These are phyloP conservation scores for Mechanitis messenoides DNA, from an alignment of 2,888 invertebrate species.

Conservation along the genomic window DNA sequence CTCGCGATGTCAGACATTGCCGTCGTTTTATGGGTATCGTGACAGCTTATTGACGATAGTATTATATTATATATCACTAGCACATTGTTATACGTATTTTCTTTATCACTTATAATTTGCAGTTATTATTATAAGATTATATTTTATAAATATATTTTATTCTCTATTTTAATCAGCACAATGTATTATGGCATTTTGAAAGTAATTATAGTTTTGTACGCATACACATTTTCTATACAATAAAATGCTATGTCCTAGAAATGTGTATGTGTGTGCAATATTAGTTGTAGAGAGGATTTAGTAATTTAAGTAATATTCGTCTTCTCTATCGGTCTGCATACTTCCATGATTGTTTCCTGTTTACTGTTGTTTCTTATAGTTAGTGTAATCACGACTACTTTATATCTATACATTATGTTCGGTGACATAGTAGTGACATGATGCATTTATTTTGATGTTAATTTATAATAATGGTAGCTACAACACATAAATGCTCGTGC, in stretches of 20 bases:
- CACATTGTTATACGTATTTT: constrained; percentile 56
- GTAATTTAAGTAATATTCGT: constrained; percentile 53
- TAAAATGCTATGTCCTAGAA: constrained; percentile 58
- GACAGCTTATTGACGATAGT: constrained; percentile 30
- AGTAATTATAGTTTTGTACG: constrained; percentile 68
- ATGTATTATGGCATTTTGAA: constrained; percentile 70
- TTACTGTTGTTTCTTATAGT: constrained; percentile 59
- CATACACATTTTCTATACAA: constrained; percentile 68
- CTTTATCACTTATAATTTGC: constrained; percentile 64
- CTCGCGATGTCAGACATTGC: constrained; percentile 67
- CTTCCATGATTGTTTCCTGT: constrained; percentile 65
- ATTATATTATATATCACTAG: constrained; percentile 44
- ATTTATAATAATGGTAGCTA: constrained; percentile 74
- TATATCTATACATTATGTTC: constrained; percentile 54
- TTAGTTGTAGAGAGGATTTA: constrained; percentile 68
- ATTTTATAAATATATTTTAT: constrained; percentile 75
- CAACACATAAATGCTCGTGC: constrained; percentile 72
- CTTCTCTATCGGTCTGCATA: constrained; percentile 44
- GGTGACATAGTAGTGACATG: constrained; percentile 73
- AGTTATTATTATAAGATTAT: constrained; percentile 68
- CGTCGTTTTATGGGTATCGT: constrained; percentile 42
- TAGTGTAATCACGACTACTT: constrained; percentile 69
- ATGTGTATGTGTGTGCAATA: constrained; percentile 78
- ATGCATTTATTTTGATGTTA: constrained; percentile 76
- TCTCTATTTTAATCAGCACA: constrained; percentile 71